Evolutionary conservation across 35 echinoderm and acorn worm genomes (phyloP).

Genomic region (Stichopus chloronotus): DNA sequence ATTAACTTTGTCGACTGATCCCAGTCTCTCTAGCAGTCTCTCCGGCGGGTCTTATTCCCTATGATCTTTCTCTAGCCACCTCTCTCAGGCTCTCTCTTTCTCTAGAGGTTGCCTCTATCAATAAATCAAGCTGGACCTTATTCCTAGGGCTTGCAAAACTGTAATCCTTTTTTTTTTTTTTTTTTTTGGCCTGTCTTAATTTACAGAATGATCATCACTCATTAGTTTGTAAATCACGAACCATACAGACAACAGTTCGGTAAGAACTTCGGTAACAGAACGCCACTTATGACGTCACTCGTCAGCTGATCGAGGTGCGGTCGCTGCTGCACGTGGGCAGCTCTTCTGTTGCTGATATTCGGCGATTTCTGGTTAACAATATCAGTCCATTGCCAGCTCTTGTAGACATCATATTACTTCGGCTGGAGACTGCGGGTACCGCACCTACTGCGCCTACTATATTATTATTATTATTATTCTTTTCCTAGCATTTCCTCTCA

Average conservation of each 20-base stretch:
- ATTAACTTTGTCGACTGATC: too few relatives aligned
- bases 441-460: not conserved
- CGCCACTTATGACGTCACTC: not conserved
- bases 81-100: too few relatives aligned
- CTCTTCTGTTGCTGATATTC: not conserved
- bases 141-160: too few relatives aligned
- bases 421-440: slow-evolving; percentile 7
- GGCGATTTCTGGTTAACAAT: not conserved
- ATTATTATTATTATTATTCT: not conserved
- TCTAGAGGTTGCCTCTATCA: too few relatives aligned
- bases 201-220: too few relatives aligned
- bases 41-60: too few relatives aligned
- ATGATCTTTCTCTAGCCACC: too few relatives aligned
- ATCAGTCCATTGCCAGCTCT: slow-evolving; percentile 43
- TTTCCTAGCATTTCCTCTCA: not conserved
- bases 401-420: slow-evolving; percentile 46
- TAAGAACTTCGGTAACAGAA: not conserved
- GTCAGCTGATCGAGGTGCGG: slow-evolving; percentile 27
- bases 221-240: not conserved
- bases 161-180: too few relatives aligned
- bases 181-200: too few relatives aligned
- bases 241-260: not conserved
- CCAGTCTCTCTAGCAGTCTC: too few relatives aligned
- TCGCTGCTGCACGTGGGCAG: not conserved
- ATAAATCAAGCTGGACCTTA: too few relatives aligned